Conservation (phyloP, 2,797 vertebrate genomes). For the Scolopax bukidnonensis region DNA sequence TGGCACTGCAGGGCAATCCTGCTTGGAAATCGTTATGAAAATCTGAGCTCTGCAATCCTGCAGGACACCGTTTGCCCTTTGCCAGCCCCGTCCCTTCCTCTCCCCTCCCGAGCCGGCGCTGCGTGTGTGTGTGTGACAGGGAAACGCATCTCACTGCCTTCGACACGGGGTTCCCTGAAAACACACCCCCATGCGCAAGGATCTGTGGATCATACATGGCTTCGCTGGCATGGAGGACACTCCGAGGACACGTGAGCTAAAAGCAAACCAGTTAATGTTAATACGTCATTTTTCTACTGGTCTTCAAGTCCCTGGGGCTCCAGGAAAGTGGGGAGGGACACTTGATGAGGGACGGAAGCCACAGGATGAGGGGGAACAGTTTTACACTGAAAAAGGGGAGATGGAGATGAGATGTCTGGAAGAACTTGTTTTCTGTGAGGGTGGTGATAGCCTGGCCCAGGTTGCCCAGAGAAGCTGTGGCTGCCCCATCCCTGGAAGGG, state of each 20-base stretch:
- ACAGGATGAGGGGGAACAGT: too few species aligned
- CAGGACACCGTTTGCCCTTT: not conserved
- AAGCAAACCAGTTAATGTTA: fast-evolving
- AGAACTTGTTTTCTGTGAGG: too few species aligned
- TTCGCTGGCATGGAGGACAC: not conserved
- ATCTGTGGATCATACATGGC: fast-evolving
- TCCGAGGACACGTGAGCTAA: not conserved
- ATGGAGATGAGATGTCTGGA: too few species aligned
- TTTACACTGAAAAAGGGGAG: too few species aligned
- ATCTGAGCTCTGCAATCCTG: not conserved
- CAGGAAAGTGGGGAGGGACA: too few species aligned
- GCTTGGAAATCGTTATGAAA: too few species aligned
- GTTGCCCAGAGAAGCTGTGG: too few species aligned
- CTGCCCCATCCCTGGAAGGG: too few species aligned
- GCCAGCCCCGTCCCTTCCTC: not conserved
- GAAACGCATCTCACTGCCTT: not conserved
- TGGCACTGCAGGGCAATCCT: not conserved
- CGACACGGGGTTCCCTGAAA: not conserved
- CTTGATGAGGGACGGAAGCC: too few species aligned
- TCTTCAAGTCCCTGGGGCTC: not conserved
- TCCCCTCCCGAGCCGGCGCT: fast-evolving
- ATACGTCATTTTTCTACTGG: not conserved
- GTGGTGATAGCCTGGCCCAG: too few species aligned
- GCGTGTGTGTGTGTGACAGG: fast-evolving
- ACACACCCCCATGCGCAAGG: fast-evolving